Evolutionary conservation across 2,888 invertebrate species (phyloP), one percentile per base, ranked within the genome.

Genomic region (Pachymerium ferrugineum): DNA sequence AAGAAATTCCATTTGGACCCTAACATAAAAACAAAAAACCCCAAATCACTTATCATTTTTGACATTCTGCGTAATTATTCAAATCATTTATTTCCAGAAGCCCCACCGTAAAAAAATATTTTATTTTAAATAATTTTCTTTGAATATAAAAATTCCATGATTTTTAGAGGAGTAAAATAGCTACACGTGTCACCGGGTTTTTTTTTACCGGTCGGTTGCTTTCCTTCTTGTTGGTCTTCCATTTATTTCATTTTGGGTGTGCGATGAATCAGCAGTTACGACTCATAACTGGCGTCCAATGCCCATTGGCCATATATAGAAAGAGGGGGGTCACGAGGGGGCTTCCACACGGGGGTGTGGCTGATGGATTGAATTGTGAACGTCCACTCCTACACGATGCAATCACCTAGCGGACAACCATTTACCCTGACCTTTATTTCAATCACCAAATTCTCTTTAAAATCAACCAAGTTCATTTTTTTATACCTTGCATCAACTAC

Each of bases 21-120:
- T 22, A 47, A 47, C 47, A 47, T 47, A 47, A 47, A 47, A 19
- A 47, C 47, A 47, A 47, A 47, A 47, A 47, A 47, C 47, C n/a
- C n/a, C 47, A 22, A 47, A 47, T 47, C 47, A 16, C 47, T 47
- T 22, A 47, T 47, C 47, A 47, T 47, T 47, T 19, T 47, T 47
- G 47, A 47, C 47, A 47, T 47, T 47, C 22, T 2, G 5, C 2
- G n/a, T 47, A 3, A 19, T 47, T 47, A 16, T 47, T 16, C 14
- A 16, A 16, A 38, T 38, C 38, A 3, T 38, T 8, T 38, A 16
- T 38, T 38, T 38, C 12, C 3, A n/a, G n/a, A 38, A 8, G 14
- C 38, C 38, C 38, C 38, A 4, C 38, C 14, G 1, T 6, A 38
- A 38, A 38, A 3, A 38, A 10, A 38, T 16, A 38, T 8, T 38